These are phyloP conservation scores for Cosmia pyralina DNA, from an alignment of 2,888 invertebrate species.

Conservation along the genomic window DNA sequence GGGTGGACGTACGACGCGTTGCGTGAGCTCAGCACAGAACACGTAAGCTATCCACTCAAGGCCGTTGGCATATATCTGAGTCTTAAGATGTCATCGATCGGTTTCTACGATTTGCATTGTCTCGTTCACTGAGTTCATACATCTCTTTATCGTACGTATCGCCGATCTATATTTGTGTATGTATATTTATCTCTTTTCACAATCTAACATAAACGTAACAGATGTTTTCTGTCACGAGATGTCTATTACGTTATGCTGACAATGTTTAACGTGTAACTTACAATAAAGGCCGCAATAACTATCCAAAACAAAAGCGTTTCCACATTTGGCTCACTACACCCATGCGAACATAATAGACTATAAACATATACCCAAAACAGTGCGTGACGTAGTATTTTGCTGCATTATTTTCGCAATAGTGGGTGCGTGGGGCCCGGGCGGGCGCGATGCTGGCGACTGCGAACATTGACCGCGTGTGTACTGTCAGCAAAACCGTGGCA, in stretches of 20 bases:
- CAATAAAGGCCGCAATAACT: constrained; percentile 53
- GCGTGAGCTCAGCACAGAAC: too few species aligned
- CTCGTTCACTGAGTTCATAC: constrained; percentile 44
- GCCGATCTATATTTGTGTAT: constrained; percentile 16
- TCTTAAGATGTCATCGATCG: constrained; percentile 36
- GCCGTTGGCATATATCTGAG: too few species aligned
- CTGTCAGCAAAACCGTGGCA: constrained; percentile 68
- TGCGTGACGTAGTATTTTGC: constrained; percentile 69
- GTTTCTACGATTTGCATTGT: constrained; percentile 30
- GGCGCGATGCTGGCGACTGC: constrained; percentile 71
- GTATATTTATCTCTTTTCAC: constrained; percentile 36
- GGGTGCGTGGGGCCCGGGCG: constrained; percentile 79
- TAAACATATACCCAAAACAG: constrained; percentile 71
- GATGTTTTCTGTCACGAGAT: constrained; percentile 54
- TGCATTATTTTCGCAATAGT: constrained; percentile 84
- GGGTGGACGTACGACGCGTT: too few species aligned
- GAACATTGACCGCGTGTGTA: constrained; percentile 83
- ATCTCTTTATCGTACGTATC: constrained; percentile 32
- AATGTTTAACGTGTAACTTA: constrained; percentile 45
- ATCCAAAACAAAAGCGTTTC: constrained; percentile 61
- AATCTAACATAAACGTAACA: constrained; percentile 34
- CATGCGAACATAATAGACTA: constrained; percentile 60
- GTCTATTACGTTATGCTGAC: constrained; percentile 57
- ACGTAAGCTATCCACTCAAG: too few species aligned
- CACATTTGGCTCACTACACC: constrained; percentile 58